Evolutionary conservation across 2,113 vertebrate genomes (phyloP).

Genomic region (Ciconia stormi): DNA sequence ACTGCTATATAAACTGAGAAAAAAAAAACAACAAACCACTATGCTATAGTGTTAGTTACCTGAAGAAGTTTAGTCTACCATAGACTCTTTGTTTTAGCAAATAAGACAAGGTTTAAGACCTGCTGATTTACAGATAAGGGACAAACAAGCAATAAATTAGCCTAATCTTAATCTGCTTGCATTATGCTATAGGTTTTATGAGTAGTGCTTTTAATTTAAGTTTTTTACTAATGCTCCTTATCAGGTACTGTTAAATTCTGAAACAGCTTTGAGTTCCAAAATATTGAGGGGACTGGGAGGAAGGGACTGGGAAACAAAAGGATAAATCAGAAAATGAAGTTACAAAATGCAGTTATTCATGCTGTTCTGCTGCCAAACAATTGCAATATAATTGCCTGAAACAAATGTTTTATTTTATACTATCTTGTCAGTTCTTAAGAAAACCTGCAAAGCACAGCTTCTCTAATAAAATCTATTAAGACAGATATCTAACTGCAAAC

Average conservation of each 20-base stretch:
- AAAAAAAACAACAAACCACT: neutral
- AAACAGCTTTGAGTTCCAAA: neutral
- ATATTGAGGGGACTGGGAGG: rapidly evolving
- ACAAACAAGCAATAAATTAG: neutral
- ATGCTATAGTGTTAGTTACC: neutral
- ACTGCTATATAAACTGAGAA: neutral
- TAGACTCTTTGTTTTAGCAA: neutral
- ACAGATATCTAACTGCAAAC: neutral
- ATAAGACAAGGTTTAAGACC: neutral
- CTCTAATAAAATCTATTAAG: neutral
- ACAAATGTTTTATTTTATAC: neutral
- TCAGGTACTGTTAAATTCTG: neutral
- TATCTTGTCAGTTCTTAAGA: neutral
- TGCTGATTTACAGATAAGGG: neutral
- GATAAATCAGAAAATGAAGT: neutral
- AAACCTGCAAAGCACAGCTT: neutral
- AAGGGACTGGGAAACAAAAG: neutral
- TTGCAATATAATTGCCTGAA: neutral
- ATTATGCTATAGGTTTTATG: rapidly evolving
- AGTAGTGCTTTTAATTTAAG: neutral
- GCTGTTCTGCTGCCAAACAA: neutral
- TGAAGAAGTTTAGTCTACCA: neutral
- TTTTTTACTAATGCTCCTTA: neutral
- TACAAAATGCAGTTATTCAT: neutral
- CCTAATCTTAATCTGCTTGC: neutral